A percentile compares a stretch with the other conserved stretches of the same genome.
Conservation (phyloP, 2,888 invertebrate species). For the Axea sp. region DNA sequence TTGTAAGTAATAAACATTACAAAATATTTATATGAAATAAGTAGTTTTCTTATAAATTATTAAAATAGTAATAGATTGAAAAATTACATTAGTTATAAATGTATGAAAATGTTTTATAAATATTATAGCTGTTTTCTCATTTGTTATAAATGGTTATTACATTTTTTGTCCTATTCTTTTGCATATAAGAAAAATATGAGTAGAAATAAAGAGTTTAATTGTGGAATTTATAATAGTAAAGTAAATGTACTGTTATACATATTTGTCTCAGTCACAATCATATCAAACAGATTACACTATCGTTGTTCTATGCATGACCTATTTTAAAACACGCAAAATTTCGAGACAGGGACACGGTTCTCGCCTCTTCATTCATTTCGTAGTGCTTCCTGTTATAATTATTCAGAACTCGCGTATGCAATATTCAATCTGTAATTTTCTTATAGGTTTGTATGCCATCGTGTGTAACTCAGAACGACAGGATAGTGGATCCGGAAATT, state of each 20-base stretch:
- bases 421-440: constrained; percentile 39
- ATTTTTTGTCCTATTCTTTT: too few relatives aligned
- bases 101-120: too few relatives aligned
- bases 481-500: constrained; percentile 72
- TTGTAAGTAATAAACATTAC: too few relatives aligned
- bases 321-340: constrained; percentile 46
- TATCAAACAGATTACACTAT: constrained; percentile 55
- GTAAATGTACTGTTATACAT: constrained; percentile 1
- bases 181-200: too few relatives aligned
- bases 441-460: constrained; percentile 71
- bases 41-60: too few relatives aligned
- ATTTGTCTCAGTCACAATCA: constrained; percentile 23
- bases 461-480: constrained; percentile 72
- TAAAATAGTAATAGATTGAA: too few relatives aligned
- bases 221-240: not conserved
- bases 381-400: constrained; percentile 27
- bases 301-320: constrained; percentile 51
- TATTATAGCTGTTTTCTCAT: too few relatives aligned
- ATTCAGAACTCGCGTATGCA: constrained; percentile 2
- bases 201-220: not conserved
- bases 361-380: constrained; percentile 23
- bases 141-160: too few relatives aligned
- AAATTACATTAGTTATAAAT: too few relatives aligned
- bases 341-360: constrained; percentile 24
- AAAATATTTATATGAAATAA: too few relatives aligned